Evolutionary conservation across 2,888 invertebrate species (phyloP).

Genomic region (Callinectes sapidus): DNA sequence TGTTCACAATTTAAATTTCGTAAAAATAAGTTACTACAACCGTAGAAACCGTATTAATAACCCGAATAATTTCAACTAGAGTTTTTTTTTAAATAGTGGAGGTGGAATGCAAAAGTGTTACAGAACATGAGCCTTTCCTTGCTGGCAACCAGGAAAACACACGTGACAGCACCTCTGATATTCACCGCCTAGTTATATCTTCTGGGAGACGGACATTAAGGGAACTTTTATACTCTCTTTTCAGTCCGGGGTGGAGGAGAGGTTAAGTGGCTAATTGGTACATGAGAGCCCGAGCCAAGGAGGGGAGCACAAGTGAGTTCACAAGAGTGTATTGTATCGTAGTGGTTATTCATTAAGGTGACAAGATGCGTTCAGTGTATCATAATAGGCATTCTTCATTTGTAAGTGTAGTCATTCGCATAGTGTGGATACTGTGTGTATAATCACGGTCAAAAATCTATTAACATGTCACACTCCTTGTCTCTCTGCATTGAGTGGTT

Average conservation of each 20-base stretch:
- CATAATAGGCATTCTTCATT: neutral
- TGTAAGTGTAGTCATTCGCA: neutral
- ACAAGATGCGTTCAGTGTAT: neutral
- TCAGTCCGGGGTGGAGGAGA: constrained; percentile 37
- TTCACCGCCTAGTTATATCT: neutral
- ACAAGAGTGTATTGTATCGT: neutral
- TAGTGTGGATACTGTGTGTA: neutral
- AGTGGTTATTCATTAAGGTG: neutral
- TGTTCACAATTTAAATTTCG: too few relatives aligned
- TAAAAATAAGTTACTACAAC: too few relatives aligned
- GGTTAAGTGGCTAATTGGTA: neutral
- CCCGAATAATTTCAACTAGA: too few relatives aligned
- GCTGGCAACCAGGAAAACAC: neutral
- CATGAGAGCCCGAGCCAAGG: neutral
- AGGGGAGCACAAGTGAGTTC: constrained; percentile 9
- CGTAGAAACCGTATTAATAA: too few relatives aligned
- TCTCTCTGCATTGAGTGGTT: too few relatives aligned
- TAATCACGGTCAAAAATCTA: too few relatives aligned
- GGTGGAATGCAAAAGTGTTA: neutral
- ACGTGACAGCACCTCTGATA: neutral
- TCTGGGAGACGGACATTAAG: neutral
- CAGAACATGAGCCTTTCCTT: neutral
- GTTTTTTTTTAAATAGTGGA: too few relatives aligned
- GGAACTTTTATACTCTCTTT: neutral
- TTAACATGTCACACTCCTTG: too few relatives aligned